Base-by-base conservation (phyloP, 92 coral and sea anemone species). In the Montipora capitata region DNA sequence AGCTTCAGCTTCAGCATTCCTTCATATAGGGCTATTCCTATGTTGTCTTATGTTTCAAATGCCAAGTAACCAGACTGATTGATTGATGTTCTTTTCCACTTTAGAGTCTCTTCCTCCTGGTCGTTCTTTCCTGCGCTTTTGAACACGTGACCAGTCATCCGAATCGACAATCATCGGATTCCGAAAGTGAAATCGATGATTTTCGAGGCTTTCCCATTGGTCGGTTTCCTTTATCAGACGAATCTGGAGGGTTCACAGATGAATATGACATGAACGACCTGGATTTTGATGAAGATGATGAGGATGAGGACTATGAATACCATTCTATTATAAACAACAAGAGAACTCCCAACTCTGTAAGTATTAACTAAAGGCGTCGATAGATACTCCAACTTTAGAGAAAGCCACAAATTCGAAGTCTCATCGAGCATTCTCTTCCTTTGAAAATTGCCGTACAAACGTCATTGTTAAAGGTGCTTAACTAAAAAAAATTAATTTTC, bases 331-430 rank as follows among this genome's bases (percentile, higher is more conserved):
- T 10, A 5, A 83, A 48, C 79, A 72, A 82, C 76, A 72, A 83
- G 43, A 72, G 87, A 83, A 73, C 15, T 20, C 87, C 87, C 5
- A 83, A 73, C 35, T 72, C 87, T 42, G 87, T 83, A 48, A 83
- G 87, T 71, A 69, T 71, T 10, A 13, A 51, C 3, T 18, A 39
- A 57, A 48, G 40, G 14, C 15, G 49, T 12, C 35, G 35, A 27
- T 79, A 20, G 42, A 17, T 43, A 62, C 42, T 77, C 52, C 51
- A 27, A 27, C 52, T 5, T 48, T 9, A 9, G 10, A 3, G 61
- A 9, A 12, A 12, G 61, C 61, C 61, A 9, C 14, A 11, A 54
- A 54, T 12, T 54, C 61, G 16, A 54, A 8, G 59, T 9, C 12
- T 54, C 61, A 9, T 54, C 61, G 15, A 54, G 15, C 13, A 54